Evolutionary conservation across 2,113 vertebrate species (phyloP).

Genomic region (Tachycineta bicolor): DNA sequence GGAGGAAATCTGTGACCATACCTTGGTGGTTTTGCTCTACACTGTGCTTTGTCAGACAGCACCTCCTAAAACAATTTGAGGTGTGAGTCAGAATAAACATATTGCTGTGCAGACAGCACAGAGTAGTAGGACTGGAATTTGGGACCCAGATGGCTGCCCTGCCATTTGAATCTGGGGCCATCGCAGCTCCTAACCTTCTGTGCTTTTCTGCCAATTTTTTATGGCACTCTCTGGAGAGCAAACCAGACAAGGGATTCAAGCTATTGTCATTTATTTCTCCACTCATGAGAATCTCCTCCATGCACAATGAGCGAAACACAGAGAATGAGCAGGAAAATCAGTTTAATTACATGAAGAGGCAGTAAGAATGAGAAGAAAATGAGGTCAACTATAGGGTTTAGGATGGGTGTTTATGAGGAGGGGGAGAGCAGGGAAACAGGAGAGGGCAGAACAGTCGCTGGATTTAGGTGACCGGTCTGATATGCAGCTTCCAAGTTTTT

Average conservation of each 20-base stretch:
- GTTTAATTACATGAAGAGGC: constrained; percentile 78
- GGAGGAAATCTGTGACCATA: background rate
- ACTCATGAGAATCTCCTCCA: constrained; percentile 63
- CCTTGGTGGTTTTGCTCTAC: background rate
- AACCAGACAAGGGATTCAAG: constrained; percentile 41
- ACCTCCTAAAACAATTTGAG: constrained; percentile 65
- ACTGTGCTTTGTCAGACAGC: constrained; percentile 36
- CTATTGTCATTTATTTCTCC: constrained; percentile 74
- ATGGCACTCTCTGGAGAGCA: constrained; percentile 49
- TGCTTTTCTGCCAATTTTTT: constrained; percentile 58
- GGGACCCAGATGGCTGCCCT: constrained; percentile 68
- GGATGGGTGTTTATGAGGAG: background rate
- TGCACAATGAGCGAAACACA: constrained; percentile 66
- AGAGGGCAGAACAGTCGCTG: background rate
- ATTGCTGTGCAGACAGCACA: constrained; percentile 42
- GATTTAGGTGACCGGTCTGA: background rate
- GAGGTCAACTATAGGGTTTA: constrained; percentile 71
- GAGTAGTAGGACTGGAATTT: constrained; percentile 68
- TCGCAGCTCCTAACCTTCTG: constrained; percentile 17
- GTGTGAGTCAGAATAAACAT: constrained; percentile 64
- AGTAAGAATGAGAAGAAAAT: constrained; percentile 75
- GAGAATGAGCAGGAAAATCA: constrained; percentile 77
- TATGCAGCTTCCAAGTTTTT: constrained; percentile 4
- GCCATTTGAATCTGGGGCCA: constrained; percentile 56
- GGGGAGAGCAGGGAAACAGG: background rate